Evolutionary conservation across 2,888 invertebrate species (phyloP).

Genomic region (Caenorhabditis imperialis): DNA sequence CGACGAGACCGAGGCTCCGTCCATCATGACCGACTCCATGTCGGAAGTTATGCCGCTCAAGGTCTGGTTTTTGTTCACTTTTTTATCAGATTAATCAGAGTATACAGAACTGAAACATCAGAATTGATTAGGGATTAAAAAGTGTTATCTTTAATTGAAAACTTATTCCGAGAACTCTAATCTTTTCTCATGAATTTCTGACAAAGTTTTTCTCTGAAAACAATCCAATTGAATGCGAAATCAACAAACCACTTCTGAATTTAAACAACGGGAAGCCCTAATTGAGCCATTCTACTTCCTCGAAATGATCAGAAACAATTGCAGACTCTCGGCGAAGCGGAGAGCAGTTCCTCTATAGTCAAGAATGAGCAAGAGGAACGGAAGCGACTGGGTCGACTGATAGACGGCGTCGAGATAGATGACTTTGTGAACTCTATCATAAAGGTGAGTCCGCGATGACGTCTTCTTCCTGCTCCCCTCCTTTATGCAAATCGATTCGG

Average conservation of each 20-base stretch:
- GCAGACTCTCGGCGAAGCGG: constrained; percentile 21
- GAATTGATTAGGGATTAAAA: no score
- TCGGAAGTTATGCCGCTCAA: constrained; percentile 31
- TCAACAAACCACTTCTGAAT: no score
- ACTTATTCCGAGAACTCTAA: no score
- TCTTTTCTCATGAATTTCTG: no score
- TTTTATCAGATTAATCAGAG: no score
- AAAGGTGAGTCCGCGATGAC: constrained; percentile 50
- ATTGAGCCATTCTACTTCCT: no score
- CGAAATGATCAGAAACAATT: no score
- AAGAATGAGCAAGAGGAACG: constrained; percentile 31
- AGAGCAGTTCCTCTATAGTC: constrained; percentile 7
- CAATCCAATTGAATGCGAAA: no score
- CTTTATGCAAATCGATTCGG: constrained; percentile 30
- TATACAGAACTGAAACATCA: no score
- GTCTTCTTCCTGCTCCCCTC: constrained; percentile 20
- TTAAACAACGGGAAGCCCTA: no score
- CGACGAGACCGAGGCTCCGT: constrained; percentile 55
- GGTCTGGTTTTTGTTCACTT: constrained; percentile 24
- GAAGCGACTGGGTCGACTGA: constrained; percentile 51
- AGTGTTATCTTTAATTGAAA: no score
- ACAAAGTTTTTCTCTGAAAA: no score
- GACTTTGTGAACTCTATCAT: constrained; percentile 65
- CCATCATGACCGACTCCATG: constrained; percentile 56
- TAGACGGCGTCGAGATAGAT: constrained; percentile 65